phyloP scores from a whole-genome alignment of 2,888 invertebrate species.

The Drepanosiphum platanoidis region DNA sequence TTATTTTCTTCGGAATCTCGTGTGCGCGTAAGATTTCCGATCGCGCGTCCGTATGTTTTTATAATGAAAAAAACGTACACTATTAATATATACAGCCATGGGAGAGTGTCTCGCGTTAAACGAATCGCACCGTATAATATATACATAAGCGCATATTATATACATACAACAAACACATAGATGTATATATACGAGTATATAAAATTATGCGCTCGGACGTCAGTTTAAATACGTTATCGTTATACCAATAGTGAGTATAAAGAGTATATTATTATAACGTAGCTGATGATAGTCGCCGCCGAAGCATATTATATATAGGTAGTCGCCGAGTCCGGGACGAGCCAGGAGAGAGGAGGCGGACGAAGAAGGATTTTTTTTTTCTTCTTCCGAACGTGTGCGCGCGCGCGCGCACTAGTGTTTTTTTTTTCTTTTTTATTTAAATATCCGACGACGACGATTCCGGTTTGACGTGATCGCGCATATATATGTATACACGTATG shows the following conservation, averaged over 20 bases:
- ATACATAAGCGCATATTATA: not conserved
- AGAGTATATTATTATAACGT: no score
- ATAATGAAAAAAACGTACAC: no score
- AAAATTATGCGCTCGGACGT: not conserved
- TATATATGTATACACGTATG: not conserved
- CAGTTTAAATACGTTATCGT: no score
- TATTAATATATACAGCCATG: no score
- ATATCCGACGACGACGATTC: not conserved
- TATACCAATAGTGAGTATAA: no score
- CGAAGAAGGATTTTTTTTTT: not conserved
- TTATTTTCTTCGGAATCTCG: conserved; percentile 8
- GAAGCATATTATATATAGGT: not conserved
- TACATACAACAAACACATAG: not conserved
- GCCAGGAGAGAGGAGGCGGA: not conserved
- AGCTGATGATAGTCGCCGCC: not conserved
- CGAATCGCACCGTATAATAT: no score
- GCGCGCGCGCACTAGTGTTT: no score
- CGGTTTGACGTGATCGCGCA: not conserved
- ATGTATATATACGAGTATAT: not conserved
- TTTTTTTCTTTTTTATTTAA: not conserved
- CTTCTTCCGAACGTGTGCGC: not conserved
- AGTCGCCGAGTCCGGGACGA: not conserved
- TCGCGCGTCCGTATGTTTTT: no score
- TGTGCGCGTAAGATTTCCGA: not conserved
- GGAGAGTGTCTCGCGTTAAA: no score